Evolutionary conservation across 1,140 invertebrate genomes (phyloP), one percentile per base, ranked within the genome.

Genomic region (Drosophila ironensis): DNA sequence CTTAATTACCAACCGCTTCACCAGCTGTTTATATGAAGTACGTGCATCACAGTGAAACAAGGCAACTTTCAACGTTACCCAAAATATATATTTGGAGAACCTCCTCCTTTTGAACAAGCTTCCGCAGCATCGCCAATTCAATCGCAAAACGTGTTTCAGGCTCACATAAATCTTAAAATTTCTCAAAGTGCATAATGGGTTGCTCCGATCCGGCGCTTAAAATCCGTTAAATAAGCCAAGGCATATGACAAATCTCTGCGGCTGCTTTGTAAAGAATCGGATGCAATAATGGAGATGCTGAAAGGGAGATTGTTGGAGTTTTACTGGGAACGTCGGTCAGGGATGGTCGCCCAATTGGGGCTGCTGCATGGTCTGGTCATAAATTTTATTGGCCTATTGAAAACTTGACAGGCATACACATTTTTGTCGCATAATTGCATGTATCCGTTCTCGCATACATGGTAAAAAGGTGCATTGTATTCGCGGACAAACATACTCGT

Each of bases 361-460:
- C 69, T 59, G 53, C 77, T 67, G 70, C 78, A 86, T 50, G 44
- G 59, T 19, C 70, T 37, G 14, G 12, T 17, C 54, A 78, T 84
- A 86, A 78, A 84, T 84, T 71, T 54, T 38, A 25, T 40, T 45
- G 60, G 41, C 27, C 64, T 56, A 78, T 84, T 86, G 73, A 84
- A 61, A 59, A 47, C 59, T 70, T 74, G 78, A 78, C 78, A 51
- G 80, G 80, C 70, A 71, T 72, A 78, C 64, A 82, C 86, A 74
- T n/a, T 66, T 84, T 71, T 86, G 78, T 78, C 78, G 78, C 78
- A 84, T 84, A 66, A 74, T 77, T 78, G 82, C 20, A 82, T 66
- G 56, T n/a, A n/a, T n/a, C n/a, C n/a, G 14, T 4, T 33, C 30
- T 27, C 25, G 1, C 25, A 6, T 6, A 3, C n/a, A 12, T n/a